Conservation (phyloP, 2,113 vertebrate species). For the Hypanus sabinus region DNA sequence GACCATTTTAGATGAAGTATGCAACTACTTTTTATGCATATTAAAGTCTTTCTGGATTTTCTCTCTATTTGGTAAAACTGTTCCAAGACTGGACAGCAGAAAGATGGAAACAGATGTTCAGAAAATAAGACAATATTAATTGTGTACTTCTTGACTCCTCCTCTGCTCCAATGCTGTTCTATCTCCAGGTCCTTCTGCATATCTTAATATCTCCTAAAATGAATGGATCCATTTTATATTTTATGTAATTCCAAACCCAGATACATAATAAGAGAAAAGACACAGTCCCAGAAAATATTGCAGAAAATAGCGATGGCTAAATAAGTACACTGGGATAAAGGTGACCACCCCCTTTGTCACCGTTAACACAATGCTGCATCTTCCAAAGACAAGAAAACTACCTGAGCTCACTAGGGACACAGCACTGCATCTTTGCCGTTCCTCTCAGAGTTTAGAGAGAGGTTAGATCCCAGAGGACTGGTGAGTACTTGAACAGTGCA, state of each 20-base stretch:
- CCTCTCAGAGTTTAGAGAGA: no score
- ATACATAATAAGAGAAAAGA: background rate
- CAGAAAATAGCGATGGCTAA: background rate
- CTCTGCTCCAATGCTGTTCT: background rate
- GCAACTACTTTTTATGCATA: background rate
- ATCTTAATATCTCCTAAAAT: background rate
- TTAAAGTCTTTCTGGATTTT: background rate
- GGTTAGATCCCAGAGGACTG: no score
- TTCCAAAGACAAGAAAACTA: no score
- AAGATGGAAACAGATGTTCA: background rate
- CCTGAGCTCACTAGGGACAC: no score
- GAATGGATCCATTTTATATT: background rate
- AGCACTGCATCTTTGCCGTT: no score
- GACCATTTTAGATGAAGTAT: background rate
- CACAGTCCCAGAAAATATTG: background rate
- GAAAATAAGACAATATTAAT: background rate
- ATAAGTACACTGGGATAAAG: background rate
- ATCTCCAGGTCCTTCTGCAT: background rate
- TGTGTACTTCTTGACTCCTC: background rate
- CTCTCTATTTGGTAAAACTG: background rate
- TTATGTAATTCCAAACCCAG: background rate
- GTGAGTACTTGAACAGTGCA: no score
- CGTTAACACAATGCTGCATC: background rate
- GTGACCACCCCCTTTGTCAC: background rate
- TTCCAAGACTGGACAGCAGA: background rate